Evolutionary conservation across 2,888 invertebrate species (phyloP), one percentile per base, ranked within the genome.

Genomic region (Machimus rusticus): DNA sequence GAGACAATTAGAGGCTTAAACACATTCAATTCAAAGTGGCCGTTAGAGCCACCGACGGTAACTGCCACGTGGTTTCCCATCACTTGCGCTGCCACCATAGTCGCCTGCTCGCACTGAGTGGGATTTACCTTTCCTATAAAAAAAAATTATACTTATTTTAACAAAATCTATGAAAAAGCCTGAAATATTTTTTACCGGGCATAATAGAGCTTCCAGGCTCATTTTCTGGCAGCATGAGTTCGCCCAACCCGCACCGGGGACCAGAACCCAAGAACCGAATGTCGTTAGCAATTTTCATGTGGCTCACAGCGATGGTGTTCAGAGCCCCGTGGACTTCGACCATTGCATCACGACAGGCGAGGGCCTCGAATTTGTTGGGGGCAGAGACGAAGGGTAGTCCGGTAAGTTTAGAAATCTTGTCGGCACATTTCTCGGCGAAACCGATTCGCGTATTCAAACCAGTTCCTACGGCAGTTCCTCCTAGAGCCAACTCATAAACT

Each of bases 161-260:
- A 19, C 5, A 23, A 37, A 9, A 28, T 28, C 5, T 14, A 37
- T n/a, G 34, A 16, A 37, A 8, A 57, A 87, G 82, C 91, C 34
- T n/a, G 19, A 43, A 23, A 46, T 23, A 39, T 43, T 37, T 6
- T 5, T 34, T 90, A 94, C 97, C 99, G 28, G 99, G 99, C 99
- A 99, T 99, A 90, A 99, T 99, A 16, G 98, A 99, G 90, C 98
- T 98, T 1, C 99, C 99, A 0, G 99, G 99, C 91, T 99, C 99
- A 92, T 99, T 99, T 93, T 99, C 99, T 0, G 99, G 99, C 89
- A 99, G 94, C 87, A 94, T 94, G 0, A 99, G 93, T 93, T 99
- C 99, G 0, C 97, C 99, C 0, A 99, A 94, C 0, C 99, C 99
- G 91, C 99, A 99, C 34, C 99, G 95, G 0, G 99, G 99, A 0